phyloP scores from a whole-genome alignment of 2,888 invertebrate species.

The Muschampia plurimacula region DNA sequence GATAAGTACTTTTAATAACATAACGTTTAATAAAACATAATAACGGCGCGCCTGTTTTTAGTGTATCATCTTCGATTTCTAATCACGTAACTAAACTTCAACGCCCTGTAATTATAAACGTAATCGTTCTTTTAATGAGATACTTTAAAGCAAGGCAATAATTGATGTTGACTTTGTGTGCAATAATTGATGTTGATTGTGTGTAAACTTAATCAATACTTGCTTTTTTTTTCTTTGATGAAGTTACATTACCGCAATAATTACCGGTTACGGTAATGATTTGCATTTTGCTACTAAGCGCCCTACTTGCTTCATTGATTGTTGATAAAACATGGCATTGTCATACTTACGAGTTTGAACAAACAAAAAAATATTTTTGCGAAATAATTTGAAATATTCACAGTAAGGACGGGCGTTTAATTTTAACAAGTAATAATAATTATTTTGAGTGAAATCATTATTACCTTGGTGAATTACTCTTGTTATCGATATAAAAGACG shows the following conservation, averaged over 20 bases:
- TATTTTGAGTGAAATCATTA: slow-evolving; percentile 70
- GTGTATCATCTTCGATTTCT: slow-evolving; percentile 40
- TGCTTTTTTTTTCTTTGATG: background rate
- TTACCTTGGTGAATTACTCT: slow-evolving; percentile 72
- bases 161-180: slow-evolving; percentile 14
- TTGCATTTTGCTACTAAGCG: slow-evolving; percentile 19
- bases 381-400: slow-evolving; percentile 42
- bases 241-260: slow-evolving; percentile 2
- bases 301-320: slow-evolving; percentile 22
- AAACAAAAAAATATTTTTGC: slow-evolving; percentile 38
- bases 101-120: slow-evolving; percentile 39
- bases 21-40: slow-evolving; percentile 34
- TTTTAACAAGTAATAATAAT: slow-evolving; percentile 47
- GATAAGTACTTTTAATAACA: slow-evolving; percentile 26
- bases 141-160: slow-evolving; percentile 37
- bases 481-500: slow-evolving; percentile 77
- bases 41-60: slow-evolving; percentile 25
- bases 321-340: slow-evolving; percentile 21
- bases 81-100: slow-evolving; percentile 38
- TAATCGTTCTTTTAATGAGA: slow-evolving; percentile 35
- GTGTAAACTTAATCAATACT: background rate
- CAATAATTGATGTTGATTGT: background rate
- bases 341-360: slow-evolving; percentile 20
- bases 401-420: slow-evolving; percentile 44
- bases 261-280: slow-evolving; percentile 13